Percentiles rank a stretch among this genome's conserved stretches.
Evolutionary conservation across 2,888 invertebrate species (phyloP).

Genomic region (Strigamia transsilvanica): DNA sequence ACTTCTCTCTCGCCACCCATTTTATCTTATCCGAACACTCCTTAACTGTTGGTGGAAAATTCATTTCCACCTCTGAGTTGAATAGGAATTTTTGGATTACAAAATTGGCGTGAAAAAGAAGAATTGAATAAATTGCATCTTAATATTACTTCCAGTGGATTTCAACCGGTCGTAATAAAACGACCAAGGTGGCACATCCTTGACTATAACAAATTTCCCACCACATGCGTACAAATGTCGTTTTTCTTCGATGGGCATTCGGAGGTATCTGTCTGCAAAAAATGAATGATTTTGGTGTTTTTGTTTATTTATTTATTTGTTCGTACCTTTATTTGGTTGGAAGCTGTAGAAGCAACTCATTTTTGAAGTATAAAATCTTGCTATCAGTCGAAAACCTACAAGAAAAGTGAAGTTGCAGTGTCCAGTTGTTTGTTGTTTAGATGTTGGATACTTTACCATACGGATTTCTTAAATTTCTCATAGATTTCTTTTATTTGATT

Average conservation of each 20-base stretch:
- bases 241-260: constrained; percentile 15
- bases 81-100: not conserved
- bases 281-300: not conserved
- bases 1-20: not conserved
- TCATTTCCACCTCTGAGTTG: not conserved
- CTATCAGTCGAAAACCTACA: not conserved
- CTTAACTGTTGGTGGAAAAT: not conserved
- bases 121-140: not conserved
- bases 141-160: not conserved
- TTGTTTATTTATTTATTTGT: not conserved
- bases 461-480: not conserved
- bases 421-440: not conserved
- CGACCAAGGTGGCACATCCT: not conserved
- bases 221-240: constrained; percentile 9
- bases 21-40: not conserved
- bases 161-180: not conserved
- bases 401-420: not conserved
- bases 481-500: not conserved
- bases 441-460: not conserved
- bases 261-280: not conserved
- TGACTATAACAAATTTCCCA: constrained; percentile 7
- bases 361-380: not conserved
- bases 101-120: not conserved
- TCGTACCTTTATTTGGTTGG: not conserved
- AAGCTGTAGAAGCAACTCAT: not conserved